A percentile compares a stretch with the other conserved stretches of the same genome.
These are phyloP conservation scores for Myathropa florea DNA, from an alignment of 2,888 invertebrate species.

Conservation along the genomic window DNA sequence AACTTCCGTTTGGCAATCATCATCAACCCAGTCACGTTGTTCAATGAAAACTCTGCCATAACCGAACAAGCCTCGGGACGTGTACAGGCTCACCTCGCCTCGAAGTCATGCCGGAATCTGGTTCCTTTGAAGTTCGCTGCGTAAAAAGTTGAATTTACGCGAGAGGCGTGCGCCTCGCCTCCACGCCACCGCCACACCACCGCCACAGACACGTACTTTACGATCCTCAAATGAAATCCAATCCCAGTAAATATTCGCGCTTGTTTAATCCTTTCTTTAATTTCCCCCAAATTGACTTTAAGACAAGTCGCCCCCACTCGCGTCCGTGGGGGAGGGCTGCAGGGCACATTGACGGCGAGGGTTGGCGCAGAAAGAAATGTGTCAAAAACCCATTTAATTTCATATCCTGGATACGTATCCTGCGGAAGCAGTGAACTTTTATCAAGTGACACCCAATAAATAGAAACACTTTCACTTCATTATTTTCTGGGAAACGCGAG, in stretches of 20 bases:
- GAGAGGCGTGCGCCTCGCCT: too few relatives aligned
- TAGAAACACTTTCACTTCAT: constrained; percentile 61
- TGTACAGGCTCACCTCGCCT: not conserved
- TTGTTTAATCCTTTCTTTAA: constrained; percentile 39
- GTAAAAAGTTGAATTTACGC: too few relatives aligned
- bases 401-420: constrained; percentile 53
- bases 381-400: constrained; percentile 36
- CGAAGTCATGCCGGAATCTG: not conserved
- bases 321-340: not conserved
- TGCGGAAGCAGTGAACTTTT: constrained; percentile 48
- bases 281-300: constrained; percentile 5
- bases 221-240: constrained; percentile 10
- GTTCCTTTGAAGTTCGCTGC: too few relatives aligned
- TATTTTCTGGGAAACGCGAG: constrained; percentile 39
- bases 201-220: constrained; percentile 9
- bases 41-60: constrained; percentile 24
- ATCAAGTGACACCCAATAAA: constrained; percentile 55
- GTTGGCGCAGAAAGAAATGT: not conserved
- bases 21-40: constrained; percentile 45
- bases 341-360: too few relatives aligned
- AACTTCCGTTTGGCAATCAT: constrained; percentile 1
- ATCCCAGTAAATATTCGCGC: constrained; percentile 21
- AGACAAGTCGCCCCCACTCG: not conserved
- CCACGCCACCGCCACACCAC: not conserved
- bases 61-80: constrained; percentile 2